Conservation (phyloP, 92 coral and sea anemone species). For the Isaurus tuberculatus region DNA sequence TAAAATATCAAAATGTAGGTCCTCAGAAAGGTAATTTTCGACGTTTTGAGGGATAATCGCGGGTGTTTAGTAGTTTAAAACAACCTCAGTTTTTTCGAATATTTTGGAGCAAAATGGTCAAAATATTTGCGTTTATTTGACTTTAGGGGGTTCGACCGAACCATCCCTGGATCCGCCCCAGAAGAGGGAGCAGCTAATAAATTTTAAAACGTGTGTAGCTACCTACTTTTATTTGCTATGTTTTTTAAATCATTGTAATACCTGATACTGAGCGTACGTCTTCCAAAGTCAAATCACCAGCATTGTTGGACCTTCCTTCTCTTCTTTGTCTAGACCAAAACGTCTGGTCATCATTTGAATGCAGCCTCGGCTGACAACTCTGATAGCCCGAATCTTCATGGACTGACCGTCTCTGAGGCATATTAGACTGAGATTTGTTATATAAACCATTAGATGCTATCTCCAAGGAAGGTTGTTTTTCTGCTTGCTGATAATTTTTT, state of each 20-base stretch:
- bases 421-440: background rate
- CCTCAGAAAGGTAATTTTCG: too few relatives aligned
- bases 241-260: background rate
- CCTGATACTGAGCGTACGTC: constrained; percentile 28
- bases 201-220: too few relatives aligned
- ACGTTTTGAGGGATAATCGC: too few relatives aligned
- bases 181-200: too few relatives aligned
- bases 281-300: constrained; percentile 18
- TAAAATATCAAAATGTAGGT: too few relatives aligned
- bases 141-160: too few relatives aligned
- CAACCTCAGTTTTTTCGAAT: too few relatives aligned
- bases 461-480: background rate
- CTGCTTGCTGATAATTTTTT: background rate
- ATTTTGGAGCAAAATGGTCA: too few relatives aligned
- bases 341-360: background rate
- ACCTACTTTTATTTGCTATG: too few relatives aligned
- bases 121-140: too few relatives aligned
- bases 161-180: too few relatives aligned
- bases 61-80: too few relatives aligned
- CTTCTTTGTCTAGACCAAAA: constrained; percentile 27
- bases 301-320: constrained; percentile 24
- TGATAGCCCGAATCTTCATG: constrained; percentile 3
- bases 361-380: background rate
- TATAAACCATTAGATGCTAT: background rate
- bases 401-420: constrained; percentile 15